Conservation (phyloP, 1,140 invertebrate species). For the Gryllus bimaculatus region DNA sequence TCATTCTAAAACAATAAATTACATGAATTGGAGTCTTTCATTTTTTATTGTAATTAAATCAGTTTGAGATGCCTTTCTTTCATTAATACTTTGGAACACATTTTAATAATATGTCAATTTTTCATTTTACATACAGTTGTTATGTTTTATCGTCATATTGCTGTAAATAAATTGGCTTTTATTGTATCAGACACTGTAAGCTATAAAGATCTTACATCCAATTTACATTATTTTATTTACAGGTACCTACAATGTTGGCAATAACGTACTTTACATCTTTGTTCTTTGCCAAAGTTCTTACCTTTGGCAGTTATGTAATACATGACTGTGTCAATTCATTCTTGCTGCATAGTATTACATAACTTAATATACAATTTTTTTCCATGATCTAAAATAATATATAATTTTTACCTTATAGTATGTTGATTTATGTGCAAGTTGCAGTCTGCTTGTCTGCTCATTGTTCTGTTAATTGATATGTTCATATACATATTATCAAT, state of each 20-base stretch:
- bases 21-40: neutral
- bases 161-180: neutral
- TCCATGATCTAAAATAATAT: neutral
- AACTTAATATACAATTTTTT: neutral
- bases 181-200: neutral
- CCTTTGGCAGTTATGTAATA: no score
- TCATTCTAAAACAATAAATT: neutral
- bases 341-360: neutral
- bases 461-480: neutral
- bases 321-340: no score
- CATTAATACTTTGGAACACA: constrained; percentile 1
- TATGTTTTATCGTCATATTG: neutral
- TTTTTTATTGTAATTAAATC: neutral
- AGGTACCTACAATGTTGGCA: constrained; percentile 1
- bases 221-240: neutral
- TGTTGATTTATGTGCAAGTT: neutral
- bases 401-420: neutral
- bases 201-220: neutral
- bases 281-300: no score
- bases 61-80: neutral
- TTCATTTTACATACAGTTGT: neutral
- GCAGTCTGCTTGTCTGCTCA: neutral
- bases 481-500: neutral
- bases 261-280: neutral
- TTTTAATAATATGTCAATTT: neutral